Base-by-base conservation (phyloP, 2,888 invertebrate species). In the Anodontia alba region DNA sequence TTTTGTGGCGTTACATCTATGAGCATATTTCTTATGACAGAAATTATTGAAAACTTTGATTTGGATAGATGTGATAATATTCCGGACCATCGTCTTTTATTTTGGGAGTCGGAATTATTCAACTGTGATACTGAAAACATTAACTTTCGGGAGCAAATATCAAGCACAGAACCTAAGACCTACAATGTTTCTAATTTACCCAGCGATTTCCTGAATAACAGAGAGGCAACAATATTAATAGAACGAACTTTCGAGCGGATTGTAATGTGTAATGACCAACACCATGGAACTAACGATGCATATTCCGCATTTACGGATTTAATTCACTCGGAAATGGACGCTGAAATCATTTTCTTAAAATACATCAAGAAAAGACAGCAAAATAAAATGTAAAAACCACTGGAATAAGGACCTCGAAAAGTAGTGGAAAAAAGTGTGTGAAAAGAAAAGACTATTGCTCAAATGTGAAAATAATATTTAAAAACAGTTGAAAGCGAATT, bases 21-120 rank as follows among this genome's bases (percentile, higher is more conserved):
- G 17, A 36, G 67, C n/a, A 46, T 74, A n/a, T 46, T 15, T 29
- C 29, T n/a, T 26, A 74, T 74, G 74, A 33, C 74, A n/a, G 66
- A 66, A 33, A 46, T 49, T n/a, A 74, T 74, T 67, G 46, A 66
- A 7, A 31, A 17, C 10, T 67, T 31, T 26, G 38, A n/a, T 26
- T 29, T 67, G 26, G 12, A 66, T 2, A 67, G 54, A 23, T 62
- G 42, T 33, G 67, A 74, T 20, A 74, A 67, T 31, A 49, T 74
- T 36, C 74, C 74, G 20, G 74, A 67, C 67, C 74, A 74, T 46
- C 67, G 67, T 33, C 20, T 74, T n/a, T 43, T 74, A 26, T 20
- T 74, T 5, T 74, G 67, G 67, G 67, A 67, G 23, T 17, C 20
- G 23, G 38, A n/a, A 36, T 36, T 36, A 23, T n/a, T n/a, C n/a